Base-by-base conservation (phyloP, 2,888 invertebrate genomes). In the Pterostichus madidus region DNA sequence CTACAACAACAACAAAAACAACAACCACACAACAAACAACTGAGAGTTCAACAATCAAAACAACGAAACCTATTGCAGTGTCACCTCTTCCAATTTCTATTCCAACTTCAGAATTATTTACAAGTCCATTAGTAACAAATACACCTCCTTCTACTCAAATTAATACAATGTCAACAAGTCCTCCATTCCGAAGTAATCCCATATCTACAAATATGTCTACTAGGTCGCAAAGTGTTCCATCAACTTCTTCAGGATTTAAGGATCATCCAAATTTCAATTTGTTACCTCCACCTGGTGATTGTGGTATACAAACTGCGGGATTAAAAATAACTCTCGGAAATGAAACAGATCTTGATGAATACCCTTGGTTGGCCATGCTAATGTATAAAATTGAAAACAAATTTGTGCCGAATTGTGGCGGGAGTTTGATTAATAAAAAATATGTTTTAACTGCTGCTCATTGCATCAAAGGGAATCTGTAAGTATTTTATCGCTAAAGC, bases 391-490 rank as follows among this genome's bases (percentile, higher is more conserved):
- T 32, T 53, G 39, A 39, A 0, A 17, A 13, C 1, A 15, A 17
- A 44, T 13, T 39, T 11, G 68, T 44, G 13, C 68, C 68, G 15
- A 71, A 71, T 71, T 93, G 93, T 85, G 92, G 92, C 0, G 92
- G 92, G 4, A 88, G 90, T 4, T 89, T 93, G 0, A 92, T 93
- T 85, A 92, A 91, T 84, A 87, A 88, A 0, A 88, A 87, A 87
- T 92, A 92, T 85, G 91, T 92, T 0, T 84, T 93, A 6, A 92
- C 93, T 0, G 93, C 92, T 0, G 92, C 90, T 0, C 92, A 93
- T 87, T 93, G 93, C 85, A 90, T 81, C 32, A 44, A 1, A 13
- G 59, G 32, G 59, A 59, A 81, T 59, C 5, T 81, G 73, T 81
- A 59, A 75, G 75, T 46, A 7, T 53, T 49, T 24, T 8, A 75